These are phyloP conservation scores for Leucophenga maculata DNA, from an alignment of 2,888 invertebrate species.

Conservation along the genomic window DNA sequence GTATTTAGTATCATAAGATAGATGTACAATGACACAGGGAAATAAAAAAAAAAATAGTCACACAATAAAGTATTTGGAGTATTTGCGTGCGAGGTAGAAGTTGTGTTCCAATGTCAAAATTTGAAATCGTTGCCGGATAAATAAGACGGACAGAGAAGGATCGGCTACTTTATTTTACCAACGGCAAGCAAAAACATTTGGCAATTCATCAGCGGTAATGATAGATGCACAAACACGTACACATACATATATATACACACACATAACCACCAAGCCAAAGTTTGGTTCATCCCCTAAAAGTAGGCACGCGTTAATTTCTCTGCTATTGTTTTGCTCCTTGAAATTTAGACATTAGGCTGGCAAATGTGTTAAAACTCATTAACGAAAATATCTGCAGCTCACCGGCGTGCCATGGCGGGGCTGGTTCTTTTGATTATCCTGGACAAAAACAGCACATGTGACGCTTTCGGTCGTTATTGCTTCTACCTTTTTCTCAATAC, in stretches of 20 bases:
- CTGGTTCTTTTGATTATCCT: background rate
- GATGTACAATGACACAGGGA: no score
- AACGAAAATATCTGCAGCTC: background rate
- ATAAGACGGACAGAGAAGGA: slow-evolving; percentile 12
- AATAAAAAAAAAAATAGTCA: no score
- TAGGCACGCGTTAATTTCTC: slow-evolving; percentile 12
- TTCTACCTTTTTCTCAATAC: no score
- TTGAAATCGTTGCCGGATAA: background rate
- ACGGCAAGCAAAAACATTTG: no score
- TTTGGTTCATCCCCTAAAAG: background rate
- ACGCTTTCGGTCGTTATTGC: background rate
- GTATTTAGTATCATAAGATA: no score
- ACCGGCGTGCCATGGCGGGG: background rate
- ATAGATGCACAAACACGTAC: slow-evolving; percentile 25
- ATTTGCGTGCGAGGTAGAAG: no score
- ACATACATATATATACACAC: slow-evolving; percentile 28
- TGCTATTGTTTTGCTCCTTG: background rate
- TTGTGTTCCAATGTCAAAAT: no score
- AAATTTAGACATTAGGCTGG: slow-evolving; percentile 11
- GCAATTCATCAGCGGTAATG: slow-evolving; percentile 10
- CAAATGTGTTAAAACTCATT: slow-evolving; percentile 10
- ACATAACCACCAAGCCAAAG: slow-evolving; percentile 14
- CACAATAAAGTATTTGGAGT: no score
- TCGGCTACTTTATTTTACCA: slow-evolving; percentile 34
- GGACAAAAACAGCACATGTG: slow-evolving; percentile 5